Evolutionary conservation across 2,888 invertebrate species (phyloP), one percentile per base, ranked within the genome.

Genomic region (Ligdia adustata): DNA sequence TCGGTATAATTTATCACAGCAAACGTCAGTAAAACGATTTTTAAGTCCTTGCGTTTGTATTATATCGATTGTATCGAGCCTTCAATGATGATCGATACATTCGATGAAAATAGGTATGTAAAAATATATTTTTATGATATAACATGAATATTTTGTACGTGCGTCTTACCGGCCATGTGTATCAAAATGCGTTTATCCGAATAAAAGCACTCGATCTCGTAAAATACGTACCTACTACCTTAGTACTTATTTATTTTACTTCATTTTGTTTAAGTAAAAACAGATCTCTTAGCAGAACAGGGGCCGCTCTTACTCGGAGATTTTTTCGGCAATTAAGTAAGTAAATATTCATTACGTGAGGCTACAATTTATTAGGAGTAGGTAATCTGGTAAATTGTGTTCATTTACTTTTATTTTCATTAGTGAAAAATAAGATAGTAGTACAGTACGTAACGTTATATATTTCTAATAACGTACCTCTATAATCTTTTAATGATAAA

Each of bases 191-290:
- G 63, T 65, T 76, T 72, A 78, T 76, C 73, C 63, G 49, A 63
- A 72, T 78, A 78, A 78, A 74, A 78, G 78, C 77, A 66, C 69
- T 70, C 71, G 69, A 73, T 75, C 70, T 71, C 66, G 60, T 66
- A 68, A 72, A 67, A 64, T 60, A 65, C 42, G 58, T 60, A 60
- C 57, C 47, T 58, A 63, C 67, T 63, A 34, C 3, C 22, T 22
- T 70, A 66, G 67, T 69, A 64, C 66, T 57, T 64, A 67, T 69
- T 73, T 68, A 64, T 72, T 72, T 70, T 62, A 55, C 68, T 71
- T 75, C 72, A 75, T 72, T 74, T 66, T 67, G 64, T 71, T 73
- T 65, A 69, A 71, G 70, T 70, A 70, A 61, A 66, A 45, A 39
- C 52, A 61, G 58, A 69, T 66, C 64, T 64, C 57, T 46, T 31